A percentile compares a stretch with the other conserved stretches of the same genome.
Evolutionary conservation across 2,888 invertebrate species (phyloP).

Genomic region (Cantharis flavilabris): DNA sequence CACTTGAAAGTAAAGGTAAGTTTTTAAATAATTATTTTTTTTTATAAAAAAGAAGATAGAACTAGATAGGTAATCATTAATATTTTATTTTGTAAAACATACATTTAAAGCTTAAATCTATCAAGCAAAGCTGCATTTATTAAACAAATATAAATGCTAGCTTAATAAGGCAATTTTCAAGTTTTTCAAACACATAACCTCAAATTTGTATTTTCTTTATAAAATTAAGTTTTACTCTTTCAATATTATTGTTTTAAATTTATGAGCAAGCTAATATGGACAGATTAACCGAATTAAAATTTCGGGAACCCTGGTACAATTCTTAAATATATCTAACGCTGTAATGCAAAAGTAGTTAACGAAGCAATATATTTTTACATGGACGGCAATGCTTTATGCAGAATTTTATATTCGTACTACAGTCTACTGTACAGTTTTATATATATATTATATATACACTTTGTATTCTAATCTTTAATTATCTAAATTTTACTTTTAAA

Average conservation of each 20-base stretch:
- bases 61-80: not conserved
- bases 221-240: not conserved
- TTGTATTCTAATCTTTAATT: not conserved
- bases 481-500: not conserved
- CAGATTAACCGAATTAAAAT: not conserved
- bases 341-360: not conserved
- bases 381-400: not conserved
- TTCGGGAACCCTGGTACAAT: not conserved
- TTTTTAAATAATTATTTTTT: not conserved
- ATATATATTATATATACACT: no score
- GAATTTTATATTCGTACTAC: not conserved
- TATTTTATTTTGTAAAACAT: not conserved
- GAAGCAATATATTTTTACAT: not conserved
- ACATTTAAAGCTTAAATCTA: not conserved
- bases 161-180: not conserved
- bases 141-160: not conserved
- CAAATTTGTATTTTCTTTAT: not conserved
- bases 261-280: not conserved
- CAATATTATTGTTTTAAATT: not conserved
- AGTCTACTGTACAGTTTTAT: not conserved
- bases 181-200: conserved; percentile 1
- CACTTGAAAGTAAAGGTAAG: not conserved
- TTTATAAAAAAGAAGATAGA: not conserved
- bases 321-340: not conserved
- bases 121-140: not conserved